Conservation (phyloP, 2,797 vertebrate species). For the Dendrocincla tyrannina region DNA sequence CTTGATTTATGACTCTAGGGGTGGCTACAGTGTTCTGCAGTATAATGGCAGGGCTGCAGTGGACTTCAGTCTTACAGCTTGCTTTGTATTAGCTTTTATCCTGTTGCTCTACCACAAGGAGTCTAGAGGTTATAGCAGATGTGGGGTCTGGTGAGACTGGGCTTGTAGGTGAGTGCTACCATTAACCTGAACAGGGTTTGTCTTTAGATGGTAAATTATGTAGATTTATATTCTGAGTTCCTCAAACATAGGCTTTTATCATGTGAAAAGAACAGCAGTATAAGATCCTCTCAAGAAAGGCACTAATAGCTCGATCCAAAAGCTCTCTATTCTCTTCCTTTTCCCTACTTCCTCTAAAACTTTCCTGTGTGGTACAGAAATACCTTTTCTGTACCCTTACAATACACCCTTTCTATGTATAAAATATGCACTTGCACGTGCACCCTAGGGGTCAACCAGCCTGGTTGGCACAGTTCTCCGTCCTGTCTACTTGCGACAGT, state of each 20-base stretch:
- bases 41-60: background rate
- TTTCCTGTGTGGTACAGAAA: background rate
- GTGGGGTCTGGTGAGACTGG: background rate
- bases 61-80: accelerated
- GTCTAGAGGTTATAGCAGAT: background rate
- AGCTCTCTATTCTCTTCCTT: background rate
- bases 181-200: background rate
- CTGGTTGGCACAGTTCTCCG: background rate
- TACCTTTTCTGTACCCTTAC: background rate
- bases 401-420: background rate
- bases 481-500: background rate
- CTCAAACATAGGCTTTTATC: background rate
- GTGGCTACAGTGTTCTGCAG: background rate
- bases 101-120: background rate
- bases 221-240: background rate
- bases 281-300: background rate
- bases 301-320: background rate
- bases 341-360: background rate
- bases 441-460: background rate
- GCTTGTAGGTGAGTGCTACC: background rate
- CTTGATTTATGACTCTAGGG: background rate
- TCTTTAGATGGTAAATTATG: background rate
- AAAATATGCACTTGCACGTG: background rate
- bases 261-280: background rate
- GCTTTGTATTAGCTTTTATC: background rate